Evolutionary conservation across 1,140 invertebrate species (phyloP), one percentile per base, ranked within the genome.

Genomic region (Oryzaephilus surinamensis): DNA sequence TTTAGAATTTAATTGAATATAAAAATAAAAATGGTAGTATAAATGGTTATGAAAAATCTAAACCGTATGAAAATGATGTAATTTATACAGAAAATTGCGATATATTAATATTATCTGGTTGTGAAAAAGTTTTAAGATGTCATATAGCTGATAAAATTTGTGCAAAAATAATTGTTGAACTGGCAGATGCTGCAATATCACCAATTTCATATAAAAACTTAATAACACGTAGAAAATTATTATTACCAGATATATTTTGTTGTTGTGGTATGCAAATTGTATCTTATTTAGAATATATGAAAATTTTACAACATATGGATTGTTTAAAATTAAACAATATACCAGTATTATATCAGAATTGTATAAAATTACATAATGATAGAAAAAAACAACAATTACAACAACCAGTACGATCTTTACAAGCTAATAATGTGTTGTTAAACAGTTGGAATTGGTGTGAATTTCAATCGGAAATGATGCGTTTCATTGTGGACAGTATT

Each of bases 261-360:
- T 92, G 90, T 62, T 83, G 81, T 38, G 89, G 89, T 49, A 86
- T 87, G 62, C 87, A 91, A 12, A 87, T 88, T 0, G 87, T 91
- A 1, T 91, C 87, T 5, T 95, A 89, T 62, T 91, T 94, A 61
- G 91, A 94, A 55, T 93, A 84, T 75, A 63, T 94, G 15, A n/a
- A n/a, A n/a, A n/a, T n/a, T n/a, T n/a, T n/a, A 93, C 92, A 31
- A 45, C n/a, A n/a, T n/a, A n/a, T n/a, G n/a, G n/a, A n/a, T n/a
- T n/a, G n/a, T n/a, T n/a, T n/a, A n/a, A n/a, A n/a, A n/a, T n/a
- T n/a, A n/a, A n/a, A n/a, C n/a, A n/a, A n/a, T n/a, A n/a, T n/a
- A n/a, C n/a, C n/a, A n/a, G n/a, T n/a, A n/a, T n/a, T n/a, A n/a
- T n/a, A n/a, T n/a, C n/a, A n/a, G n/a, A n/a, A n/a, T n/a, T n/a